These are phyloP conservation scores for Episyrphus balteatus DNA, from an alignment of 1,140 invertebrate genomes.

Conservation along the genomic window DNA sequence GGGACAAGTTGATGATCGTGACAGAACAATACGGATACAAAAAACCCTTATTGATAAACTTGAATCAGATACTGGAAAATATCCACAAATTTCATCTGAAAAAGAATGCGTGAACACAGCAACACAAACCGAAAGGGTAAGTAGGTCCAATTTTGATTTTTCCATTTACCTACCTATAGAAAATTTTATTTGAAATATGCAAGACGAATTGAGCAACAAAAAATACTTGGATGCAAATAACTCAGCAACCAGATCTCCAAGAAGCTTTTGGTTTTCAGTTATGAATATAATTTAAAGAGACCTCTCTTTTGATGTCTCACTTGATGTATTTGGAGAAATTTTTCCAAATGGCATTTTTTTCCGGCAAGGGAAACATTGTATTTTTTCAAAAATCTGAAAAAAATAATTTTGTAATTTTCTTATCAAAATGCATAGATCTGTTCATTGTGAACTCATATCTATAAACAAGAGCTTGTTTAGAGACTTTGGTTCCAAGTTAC, in stretches of 20 bases:
- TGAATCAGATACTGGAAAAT: conserved; percentile 32
- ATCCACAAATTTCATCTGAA: conserved; percentile 4
- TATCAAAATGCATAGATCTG: too few relatives aligned
- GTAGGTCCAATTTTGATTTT: conserved; percentile 1
- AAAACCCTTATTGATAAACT: conserved; percentile 48
- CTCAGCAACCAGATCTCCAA: too few relatives aligned
- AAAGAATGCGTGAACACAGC: conserved; percentile 48
- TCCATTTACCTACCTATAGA: too few relatives aligned
- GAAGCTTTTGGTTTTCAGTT: conserved; percentile 2
- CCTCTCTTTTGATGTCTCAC: conserved; percentile 7
- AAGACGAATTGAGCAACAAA: not conserved
- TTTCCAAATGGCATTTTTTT: conserved; percentile 42
- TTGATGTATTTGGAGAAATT: conserved; percentile 23
- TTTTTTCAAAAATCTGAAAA: conserved; percentile 1
- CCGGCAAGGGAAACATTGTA: not conserved
- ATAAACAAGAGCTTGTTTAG: too few relatives aligned
- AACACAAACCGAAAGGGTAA: conserved; percentile 62
- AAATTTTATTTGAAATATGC: not conserved
- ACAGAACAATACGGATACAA: conserved; percentile 53
- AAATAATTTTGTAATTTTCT: too few relatives aligned
- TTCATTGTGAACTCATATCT: too few relatives aligned
- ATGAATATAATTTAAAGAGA: too few relatives aligned
- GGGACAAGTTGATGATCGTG: conserved; percentile 59
- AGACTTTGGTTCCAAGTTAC: too few relatives aligned
- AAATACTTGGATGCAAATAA: too few relatives aligned